These are phyloP conservation scores for Griposia aprilina DNA, from an alignment of 2,888 invertebrate species.

Conservation along the genomic window DNA sequence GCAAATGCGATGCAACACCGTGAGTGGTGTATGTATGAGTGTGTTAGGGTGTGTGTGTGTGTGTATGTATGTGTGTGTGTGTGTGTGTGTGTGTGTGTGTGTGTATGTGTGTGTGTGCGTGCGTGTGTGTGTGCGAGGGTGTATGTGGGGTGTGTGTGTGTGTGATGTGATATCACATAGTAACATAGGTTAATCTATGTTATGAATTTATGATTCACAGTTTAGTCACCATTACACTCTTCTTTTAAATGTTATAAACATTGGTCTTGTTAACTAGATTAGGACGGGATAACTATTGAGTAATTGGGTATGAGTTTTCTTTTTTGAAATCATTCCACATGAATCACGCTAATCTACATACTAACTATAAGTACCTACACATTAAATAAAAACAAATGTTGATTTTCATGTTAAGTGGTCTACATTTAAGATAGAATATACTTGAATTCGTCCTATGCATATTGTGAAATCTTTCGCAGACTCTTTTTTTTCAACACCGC, in stretches of 20 bases:
- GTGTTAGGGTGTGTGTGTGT: too few species aligned
- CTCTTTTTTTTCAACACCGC: background rate
- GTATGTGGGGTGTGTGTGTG: too few species aligned
- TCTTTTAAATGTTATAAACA: background rate
- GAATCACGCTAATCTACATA: too few species aligned
- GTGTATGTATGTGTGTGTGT: too few species aligned
- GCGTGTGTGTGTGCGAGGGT: too few species aligned
- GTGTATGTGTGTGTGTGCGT: too few species aligned
- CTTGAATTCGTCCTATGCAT: background rate
- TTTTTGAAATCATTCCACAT: background rate
- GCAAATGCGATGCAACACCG: conserved; percentile 6
- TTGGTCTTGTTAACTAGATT: background rate
- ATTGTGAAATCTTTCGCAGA: background rate
- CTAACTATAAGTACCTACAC: background rate
- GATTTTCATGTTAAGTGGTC: background rate
- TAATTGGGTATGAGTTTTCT: background rate
- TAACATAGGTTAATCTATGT: too few species aligned
- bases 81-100: too few species aligned
- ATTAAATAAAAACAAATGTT: background rate
- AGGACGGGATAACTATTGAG: background rate
- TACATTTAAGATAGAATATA: too few species aligned
- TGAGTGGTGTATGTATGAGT: too few species aligned
- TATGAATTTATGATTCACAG: background rate
- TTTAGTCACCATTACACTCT: background rate
- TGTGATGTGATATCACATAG: background rate